Base-by-base conservation (phyloP, 2,113 vertebrate genomes). In the Poecile atricapillus region DNA sequence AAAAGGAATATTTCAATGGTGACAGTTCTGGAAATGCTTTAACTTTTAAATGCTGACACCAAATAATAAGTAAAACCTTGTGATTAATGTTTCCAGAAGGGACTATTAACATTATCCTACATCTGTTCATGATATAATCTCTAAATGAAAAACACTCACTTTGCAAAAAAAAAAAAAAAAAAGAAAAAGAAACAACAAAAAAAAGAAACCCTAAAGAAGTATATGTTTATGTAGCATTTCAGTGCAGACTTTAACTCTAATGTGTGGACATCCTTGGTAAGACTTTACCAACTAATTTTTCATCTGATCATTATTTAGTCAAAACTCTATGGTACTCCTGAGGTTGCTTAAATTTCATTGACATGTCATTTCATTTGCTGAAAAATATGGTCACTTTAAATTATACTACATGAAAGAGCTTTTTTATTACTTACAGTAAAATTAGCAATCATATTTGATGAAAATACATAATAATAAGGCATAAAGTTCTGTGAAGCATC, bases 51-150 rank as follows among this genome's bases (percentile, higher is more conserved):
- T 95, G 96, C 97, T 98, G 97, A 98, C 97, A 97, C 96, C 96
- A 97, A 97, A 96, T 97, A 98, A 98, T 97, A 98, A 98, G 97
- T 97, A 97, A 97, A 95, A 92, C 81, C 95, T 89, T 85, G 91
- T 97, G 97, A 98, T 98, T 98, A 97, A 98, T 98, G 97, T 98
- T 98, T 98, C 98, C 97, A 98, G 97, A 96, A 98, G 98, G 97
- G 95, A 97, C 94, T 94, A 97, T 98, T 98, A 98, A 97, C 97
- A 94, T 97, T 96, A 97, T 97, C 96, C 96, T 98, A 98, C 98
- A 98, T 98, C 98, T 98, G 98, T 97, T 97, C 96, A 11, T 97
- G 97, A 98, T 98, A 98, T 97, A 98, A 98, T 97, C 97, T 97
- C 95, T 95, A 97, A 98, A 98, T 98, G 97, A 97, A 98, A 98